Conservation (phyloP, 2,797 vertebrate species). For the Silurus lanzhouensis region DNA sequence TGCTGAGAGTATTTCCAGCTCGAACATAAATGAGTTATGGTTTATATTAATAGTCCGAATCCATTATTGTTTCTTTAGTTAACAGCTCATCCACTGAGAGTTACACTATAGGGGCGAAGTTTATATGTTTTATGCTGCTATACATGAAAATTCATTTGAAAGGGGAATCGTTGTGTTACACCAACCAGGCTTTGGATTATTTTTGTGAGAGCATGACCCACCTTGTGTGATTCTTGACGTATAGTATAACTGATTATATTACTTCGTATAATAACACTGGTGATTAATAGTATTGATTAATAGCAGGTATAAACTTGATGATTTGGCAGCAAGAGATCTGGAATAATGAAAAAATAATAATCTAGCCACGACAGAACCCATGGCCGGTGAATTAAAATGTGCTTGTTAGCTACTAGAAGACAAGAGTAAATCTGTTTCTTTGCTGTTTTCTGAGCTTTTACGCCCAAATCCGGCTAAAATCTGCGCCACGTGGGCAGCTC, state of each 20-base stretch:
- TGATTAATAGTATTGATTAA: neutral
- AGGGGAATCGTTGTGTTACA: neutral
- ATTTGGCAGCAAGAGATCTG: neutral
- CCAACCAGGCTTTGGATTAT: neutral
- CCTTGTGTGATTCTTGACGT: neutral
- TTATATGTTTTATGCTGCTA: neutral
- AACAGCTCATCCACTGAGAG: neutral
- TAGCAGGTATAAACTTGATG: neutral
- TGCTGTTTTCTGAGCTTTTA: conserved; percentile 79
- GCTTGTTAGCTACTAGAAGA: conserved; percentile 83
- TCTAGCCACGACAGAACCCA: neutral
- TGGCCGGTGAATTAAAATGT: neutral
- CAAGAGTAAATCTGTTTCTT: conserved; percentile 89
- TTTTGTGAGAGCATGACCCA: neutral
- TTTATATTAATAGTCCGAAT: neutral
- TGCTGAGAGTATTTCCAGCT: neutral
- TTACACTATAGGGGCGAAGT: neutral
- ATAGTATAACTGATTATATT: neutral
- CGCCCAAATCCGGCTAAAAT: conserved; percentile 81
- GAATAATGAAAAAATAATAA: neutral
- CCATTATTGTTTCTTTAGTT: neutral
- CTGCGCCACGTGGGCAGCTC: conserved; percentile 75
- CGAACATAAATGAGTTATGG: neutral
- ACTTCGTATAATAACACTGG: neutral
- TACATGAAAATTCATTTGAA: neutral